A percentile compares a stretch with the other conserved stretches of the same genome.
phyloP scores from a whole-genome alignment of 2,113 vertebrate species.

The Labrus mixtus region DNA sequence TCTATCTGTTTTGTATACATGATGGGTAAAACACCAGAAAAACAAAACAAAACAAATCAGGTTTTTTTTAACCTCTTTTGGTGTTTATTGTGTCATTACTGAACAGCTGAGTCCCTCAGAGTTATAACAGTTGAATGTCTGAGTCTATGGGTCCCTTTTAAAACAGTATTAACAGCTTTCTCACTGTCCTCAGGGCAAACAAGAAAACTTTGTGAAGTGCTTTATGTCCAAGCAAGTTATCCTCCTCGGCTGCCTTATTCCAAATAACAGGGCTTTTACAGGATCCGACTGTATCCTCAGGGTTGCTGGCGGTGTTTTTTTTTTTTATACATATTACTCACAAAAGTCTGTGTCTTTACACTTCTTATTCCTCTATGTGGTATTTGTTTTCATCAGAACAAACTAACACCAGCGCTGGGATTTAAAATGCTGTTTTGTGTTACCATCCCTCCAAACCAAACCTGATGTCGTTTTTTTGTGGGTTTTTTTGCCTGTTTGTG shows the following conservation, averaged over 20 bases:
- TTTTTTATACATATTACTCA: neutral
- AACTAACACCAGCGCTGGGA: conserved; percentile 2
- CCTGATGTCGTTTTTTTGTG: conserved; percentile 18
- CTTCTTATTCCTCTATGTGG: neutral
- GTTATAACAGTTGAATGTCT: conserved; percentile 11
- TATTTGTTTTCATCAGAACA: conserved; percentile 7
- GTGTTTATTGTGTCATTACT: conserved; percentile 20
- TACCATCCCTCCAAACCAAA: neutral
- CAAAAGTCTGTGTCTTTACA: conserved; percentile 25
- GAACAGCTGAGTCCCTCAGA: neutral
- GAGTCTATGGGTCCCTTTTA: conserved; percentile 22
- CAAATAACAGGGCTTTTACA: conserved; percentile 46
- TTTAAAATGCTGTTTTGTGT: neutral
- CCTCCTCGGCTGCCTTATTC: conserved; percentile 24
- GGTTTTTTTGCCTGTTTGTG: conserved; percentile 45
- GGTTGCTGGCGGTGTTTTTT: conserved; percentile 26
- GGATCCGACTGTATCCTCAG: conserved; percentile 28
- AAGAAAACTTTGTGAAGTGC: neutral
- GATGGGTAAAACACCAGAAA: neutral
- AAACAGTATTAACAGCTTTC: conserved; percentile 31
- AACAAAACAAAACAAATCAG: too few relatives aligned
- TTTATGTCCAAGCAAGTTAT: conserved; percentile 1
- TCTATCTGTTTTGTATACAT: neutral
- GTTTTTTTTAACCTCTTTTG: conserved; percentile 9
- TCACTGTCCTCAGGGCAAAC: conserved; percentile 11